Evolutionary conservation across 1,140 invertebrate genomes (phyloP), one percentile per base, ranked within the genome.

Genomic region (Araneus ventricosus): DNA sequence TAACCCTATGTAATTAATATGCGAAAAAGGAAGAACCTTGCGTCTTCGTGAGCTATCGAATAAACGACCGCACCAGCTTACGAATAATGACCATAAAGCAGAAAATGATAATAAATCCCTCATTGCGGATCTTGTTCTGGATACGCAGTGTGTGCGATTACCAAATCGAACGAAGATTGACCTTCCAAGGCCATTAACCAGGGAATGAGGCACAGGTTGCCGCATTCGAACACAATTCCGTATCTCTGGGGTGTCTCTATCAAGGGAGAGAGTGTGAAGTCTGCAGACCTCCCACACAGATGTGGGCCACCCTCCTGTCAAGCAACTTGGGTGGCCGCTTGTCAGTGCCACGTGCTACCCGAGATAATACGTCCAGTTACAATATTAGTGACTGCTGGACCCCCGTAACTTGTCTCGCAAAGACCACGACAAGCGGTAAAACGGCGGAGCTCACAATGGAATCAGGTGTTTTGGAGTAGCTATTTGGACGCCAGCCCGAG

Each of bases 201-300:
- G 24, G 24, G n/a, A n/a, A 63, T 52, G 45, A 27, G 63, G 17
- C 20, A 75, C 30, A 17, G 30, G 30, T 75, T 75, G 70, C 59
- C 7, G 59, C 70, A 75, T 37, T 34, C 34, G 34, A 75, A 14
- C 34, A 34, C 70, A 20, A 75, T 75, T 75, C 34, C 70, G 34
- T 45, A 86, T 59, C 84, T 61, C 17, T 86, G 27, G 84, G 84
- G 84, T 86, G 84, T 86, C 84, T 30, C 52, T 59, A 86, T 86
- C 52, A 86, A 61, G 57, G 41, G 84, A 37, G 84, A 86, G 30
- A 37, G 84, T 86, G 45, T 59, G 84, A 75, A 67, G 63, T 67
- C 63, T 67, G 63, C 27, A 61, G 84, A 86, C 84, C 84, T 86
- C 84, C 84, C 84, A 86, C 84, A 37, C 84, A 34, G 45, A 86